Evolutionary conservation across 2,113 vertebrate species (phyloP), one percentile per base, ranked within the genome.

Genomic region (Anarrhichthys ocellatus): DNA sequence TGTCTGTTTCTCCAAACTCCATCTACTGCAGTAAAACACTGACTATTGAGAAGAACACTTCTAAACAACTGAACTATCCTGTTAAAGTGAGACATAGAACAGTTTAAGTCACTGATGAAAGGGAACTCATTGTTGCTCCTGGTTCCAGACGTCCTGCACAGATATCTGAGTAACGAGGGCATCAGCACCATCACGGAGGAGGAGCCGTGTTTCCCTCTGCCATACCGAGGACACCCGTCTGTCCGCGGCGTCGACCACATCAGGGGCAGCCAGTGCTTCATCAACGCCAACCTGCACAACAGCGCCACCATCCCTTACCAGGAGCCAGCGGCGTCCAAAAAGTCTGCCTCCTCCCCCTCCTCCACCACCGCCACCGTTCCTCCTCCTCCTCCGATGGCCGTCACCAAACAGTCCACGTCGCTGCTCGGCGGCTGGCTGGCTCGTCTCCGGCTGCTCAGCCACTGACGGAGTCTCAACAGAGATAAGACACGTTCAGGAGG

Each of bases 141-240:
- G 14, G 54, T 24, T 27, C 1, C 54, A 64, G 95, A 95, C 1
- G 76, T 90, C 6, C 94, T 98, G 15, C 97, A 96, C 90, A 94
- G 96, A 14, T 98, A 97, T 82, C 96, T 97, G 93, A 99, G 98
- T 68, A 99, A 97, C 1, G 98, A 99, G 78, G 94, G 96, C n/a
- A 98, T 99, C 90, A 89, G 96, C 14, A 91, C 96, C 15, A 97
- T 98, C 86, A 82, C 93, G 0, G 98, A 99, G 92, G 98, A 99
- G 89, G 96, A 86, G 72, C 54, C 95, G 0, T 85, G 94, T 2
- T 84, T 81, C 2, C 93, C 92, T 0, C 93, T 95, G 42, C 95
- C 97, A 59, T 95, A 95, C 84, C 44, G 87, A 0, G 84, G 93
- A 0, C 93, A 95, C 82, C 96, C 96, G 1, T 91, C 97, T 9